Conservation (phyloP, 2,797 vertebrate genomes). For the Antennarius maculatus region DNA sequence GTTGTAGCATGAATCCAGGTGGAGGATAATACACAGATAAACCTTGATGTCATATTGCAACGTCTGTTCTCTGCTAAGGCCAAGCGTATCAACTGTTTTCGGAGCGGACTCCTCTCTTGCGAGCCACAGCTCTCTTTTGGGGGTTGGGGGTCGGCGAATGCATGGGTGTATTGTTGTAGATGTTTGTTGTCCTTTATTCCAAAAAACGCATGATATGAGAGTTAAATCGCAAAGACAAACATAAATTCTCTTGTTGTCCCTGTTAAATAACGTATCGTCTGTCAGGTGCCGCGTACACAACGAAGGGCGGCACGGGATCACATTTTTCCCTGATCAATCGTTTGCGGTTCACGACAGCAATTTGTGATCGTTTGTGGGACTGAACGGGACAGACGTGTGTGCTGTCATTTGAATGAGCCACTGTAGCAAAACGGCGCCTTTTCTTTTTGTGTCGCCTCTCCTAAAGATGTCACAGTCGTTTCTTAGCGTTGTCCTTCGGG, state of each 20-base stretch:
- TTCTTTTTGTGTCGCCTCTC: conserved; percentile 25
- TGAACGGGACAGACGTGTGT: conserved; percentile 15
- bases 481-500: conserved; percentile 3
- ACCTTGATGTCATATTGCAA: conserved; percentile 56
- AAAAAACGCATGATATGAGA: conserved; percentile 57
- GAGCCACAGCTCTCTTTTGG: conserved; percentile 13
- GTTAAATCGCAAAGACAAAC: conserved; percentile 45
- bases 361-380: neutral
- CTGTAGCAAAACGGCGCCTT: conserved; percentile 47
- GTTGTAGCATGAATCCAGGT: conserved; percentile 59
- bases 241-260: conserved; percentile 36
- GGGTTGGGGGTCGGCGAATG: conserved; percentile 40
- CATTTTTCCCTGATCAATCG: neutral
- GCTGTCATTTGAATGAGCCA: conserved; percentile 33
- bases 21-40: conserved; percentile 23
- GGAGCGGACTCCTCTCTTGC: conserved; percentile 26
- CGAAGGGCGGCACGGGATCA: conserved; percentile 13
- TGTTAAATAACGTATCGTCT: neutral
- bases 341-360: conserved; percentile 17
- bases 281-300: neutral
- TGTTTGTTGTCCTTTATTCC: conserved; percentile 38
- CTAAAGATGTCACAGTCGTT: conserved; percentile 60
- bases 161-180: conserved; percentile 54
- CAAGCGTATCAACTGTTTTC: conserved; percentile 20
- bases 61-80: conserved; percentile 29